Evolutionary conservation across 2,113 vertebrate species (phyloP), one percentile per base, ranked within the genome.

Genomic region (Mobula birostris): DNA sequence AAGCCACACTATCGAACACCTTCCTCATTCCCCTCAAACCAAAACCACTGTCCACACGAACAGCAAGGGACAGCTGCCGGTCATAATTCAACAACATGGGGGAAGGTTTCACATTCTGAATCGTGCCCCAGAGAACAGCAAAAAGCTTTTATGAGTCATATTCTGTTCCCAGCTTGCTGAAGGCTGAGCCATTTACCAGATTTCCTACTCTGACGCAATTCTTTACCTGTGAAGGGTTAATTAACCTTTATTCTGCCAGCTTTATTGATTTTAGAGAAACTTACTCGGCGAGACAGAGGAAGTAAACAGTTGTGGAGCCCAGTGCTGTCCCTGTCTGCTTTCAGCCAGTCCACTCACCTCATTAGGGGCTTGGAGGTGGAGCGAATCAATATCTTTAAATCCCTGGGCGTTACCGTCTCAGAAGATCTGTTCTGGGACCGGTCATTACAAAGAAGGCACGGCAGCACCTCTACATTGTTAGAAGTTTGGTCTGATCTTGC

Each of bases 81-180:
- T 91, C 87, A 66, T 27, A 91, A 17, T 68, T 63, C 32, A 91
- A 5, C 8, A 68, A n/a, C 58, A 8, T 85, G 63, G 61, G 15
- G 17, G 14, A 68, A 15, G 36, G 58, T 19, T 29, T 66, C 29
- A 32, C 61, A 15, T 27, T 19, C 29, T 36, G 24, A 19, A 61
- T 40, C 3, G 19, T 24, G 7, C 88, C 88, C 88, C 32, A 72
- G 90, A 72, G 90, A 66, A 66, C 4, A 12, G 7, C 17, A 72
- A 19, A 92, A 72, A 92, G 90, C 90, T 72, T 48, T 92, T 40
- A 48, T 92, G 68, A 72, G 72, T 92, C 90, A 92, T 24, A n/a
- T 63, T n/a, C 7, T 70, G 66, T 27, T 48, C 21, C 19, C 21
- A 2, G 2, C 36, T 48, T 19, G 36, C 32, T 40, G 17, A 24